Percentiles rank a stretch among this genome's conserved stretches.
Conservation (phyloP, 1,140 invertebrate species). For the Ylistrum balloti region DNA sequence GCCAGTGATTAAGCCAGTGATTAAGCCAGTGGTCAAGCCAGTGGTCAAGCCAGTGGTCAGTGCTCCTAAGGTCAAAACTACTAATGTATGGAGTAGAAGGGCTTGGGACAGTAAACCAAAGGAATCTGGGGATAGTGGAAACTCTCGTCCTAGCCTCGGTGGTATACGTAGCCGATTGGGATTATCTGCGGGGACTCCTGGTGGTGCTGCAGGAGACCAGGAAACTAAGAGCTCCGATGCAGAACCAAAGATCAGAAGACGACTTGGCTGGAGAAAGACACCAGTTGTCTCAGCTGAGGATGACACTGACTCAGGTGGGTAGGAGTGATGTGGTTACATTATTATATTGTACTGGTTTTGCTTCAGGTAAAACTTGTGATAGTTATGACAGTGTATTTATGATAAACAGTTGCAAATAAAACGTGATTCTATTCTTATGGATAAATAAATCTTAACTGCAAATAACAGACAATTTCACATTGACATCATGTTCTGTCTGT, state of each 20-base stretch:
- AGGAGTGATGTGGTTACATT: no score
- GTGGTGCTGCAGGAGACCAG: neutral
- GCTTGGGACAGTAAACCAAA: neutral
- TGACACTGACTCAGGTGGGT: neutral
- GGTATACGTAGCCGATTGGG: neutral
- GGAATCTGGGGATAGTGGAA: neutral
- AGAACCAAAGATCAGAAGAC: neutral
- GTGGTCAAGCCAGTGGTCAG: neutral
- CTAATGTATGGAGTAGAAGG: constrained; percentile 7
- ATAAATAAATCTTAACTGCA: no score
- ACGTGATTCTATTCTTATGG: no score
- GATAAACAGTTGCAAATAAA: no score
- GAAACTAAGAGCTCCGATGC: neutral
- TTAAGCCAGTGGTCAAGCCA: neutral
- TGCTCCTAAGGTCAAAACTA: neutral
- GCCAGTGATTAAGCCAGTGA: neutral
- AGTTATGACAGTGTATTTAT: no score
- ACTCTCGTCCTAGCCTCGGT: neutral
- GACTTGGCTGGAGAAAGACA: constrained; percentile 17
- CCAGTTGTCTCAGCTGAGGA: neutral
- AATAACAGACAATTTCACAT: no score
- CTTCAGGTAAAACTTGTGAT: no score
- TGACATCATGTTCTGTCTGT: no score
- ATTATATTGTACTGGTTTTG: no score
- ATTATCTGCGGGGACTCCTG: neutral